Conservation (phyloP, 23 tunicate species). For the Ascidia mentula region DNA sequence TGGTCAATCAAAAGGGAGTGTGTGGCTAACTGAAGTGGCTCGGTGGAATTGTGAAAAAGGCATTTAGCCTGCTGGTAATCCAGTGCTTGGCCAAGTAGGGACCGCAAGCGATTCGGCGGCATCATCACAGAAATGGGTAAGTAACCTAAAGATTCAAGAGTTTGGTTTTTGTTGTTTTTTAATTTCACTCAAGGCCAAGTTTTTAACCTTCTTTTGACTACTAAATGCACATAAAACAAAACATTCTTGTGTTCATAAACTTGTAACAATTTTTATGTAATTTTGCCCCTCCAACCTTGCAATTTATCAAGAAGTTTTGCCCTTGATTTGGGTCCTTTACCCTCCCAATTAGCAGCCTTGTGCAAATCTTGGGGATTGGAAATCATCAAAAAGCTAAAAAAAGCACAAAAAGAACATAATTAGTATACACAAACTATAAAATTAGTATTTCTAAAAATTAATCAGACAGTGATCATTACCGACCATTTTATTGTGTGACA, state of each 20-base stretch:
- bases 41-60: conserved; percentile 64
- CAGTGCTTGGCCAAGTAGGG: conserved; percentile 84
- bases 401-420: not conserved
- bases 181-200: too few relatives aligned
- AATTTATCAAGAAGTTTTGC: conserved; percentile 71
- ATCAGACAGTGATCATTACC: not conserved
- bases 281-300: conserved; percentile 33
- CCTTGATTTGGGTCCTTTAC: conserved; percentile 84
- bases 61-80: conserved; percentile 76
- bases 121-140: conserved; percentile 89
- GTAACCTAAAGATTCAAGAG: conserved; percentile 63
- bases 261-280: not conserved
- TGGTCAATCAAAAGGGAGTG: conserved; percentile 75
- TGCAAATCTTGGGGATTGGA: conserved; percentile 64
- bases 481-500: not conserved
- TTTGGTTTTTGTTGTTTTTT: too few relatives aligned
- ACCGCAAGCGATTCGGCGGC: conserved; percentile 79
- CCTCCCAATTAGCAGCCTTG: conserved; percentile 92
- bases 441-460: not conserved
- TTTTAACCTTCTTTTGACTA: too few relatives aligned
- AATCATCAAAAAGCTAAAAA: conserved; percentile 77
- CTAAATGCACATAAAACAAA: too few relatives aligned
- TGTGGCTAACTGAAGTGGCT: conserved; percentile 27
- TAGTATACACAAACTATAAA: not conserved
- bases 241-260: too few relatives aligned